Percentiles rank a stretch among this genome's conserved stretches.
These are phyloP conservation scores for Diabrotica balteata DNA, from an alignment of 2,888 invertebrate genomes.

Conservation along the genomic window DNA sequence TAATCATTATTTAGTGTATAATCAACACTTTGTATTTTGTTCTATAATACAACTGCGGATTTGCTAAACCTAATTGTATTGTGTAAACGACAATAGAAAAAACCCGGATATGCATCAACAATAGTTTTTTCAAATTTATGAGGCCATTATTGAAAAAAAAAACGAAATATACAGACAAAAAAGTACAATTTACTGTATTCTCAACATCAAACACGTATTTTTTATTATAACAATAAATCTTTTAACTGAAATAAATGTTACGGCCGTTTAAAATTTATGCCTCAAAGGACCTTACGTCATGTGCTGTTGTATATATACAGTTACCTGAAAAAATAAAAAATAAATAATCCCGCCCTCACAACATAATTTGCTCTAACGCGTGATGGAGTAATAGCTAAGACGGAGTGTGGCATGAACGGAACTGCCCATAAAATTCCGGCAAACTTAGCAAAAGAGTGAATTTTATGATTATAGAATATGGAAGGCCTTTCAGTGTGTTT, in stretches of 20 bases:
- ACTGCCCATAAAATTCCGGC: slow-evolving; percentile 16
- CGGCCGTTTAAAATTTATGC: too few relatives aligned
- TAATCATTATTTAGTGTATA: too few relatives aligned
- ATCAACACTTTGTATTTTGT: too few relatives aligned
- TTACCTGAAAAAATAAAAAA: slow-evolving; percentile 8
- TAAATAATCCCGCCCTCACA: slow-evolving; percentile 10
- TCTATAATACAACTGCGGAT: too few relatives aligned
- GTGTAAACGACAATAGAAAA: too few relatives aligned
- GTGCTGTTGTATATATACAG: not conserved
- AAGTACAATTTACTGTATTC: too few relatives aligned
- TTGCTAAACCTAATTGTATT: too few relatives aligned
- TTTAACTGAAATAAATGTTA: too few relatives aligned
- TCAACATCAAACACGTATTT: too few relatives aligned
- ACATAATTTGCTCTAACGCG: slow-evolving; percentile 7
- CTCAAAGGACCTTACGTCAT: too few relatives aligned
- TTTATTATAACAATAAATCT: too few relatives aligned
- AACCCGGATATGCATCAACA: not conserved
- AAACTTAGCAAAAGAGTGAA: slow-evolving; percentile 14
- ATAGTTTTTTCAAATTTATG: not conserved
- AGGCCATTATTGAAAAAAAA: not conserved
- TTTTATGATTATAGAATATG: slow-evolving; percentile 28
- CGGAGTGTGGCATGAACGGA: not conserved
- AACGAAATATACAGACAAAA: not conserved
- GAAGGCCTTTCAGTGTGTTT: not conserved
- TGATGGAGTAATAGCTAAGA: slow-evolving; percentile 7